Conservation (phyloP, 2,888 invertebrate genomes). For the Rhagophthalmus giganteus region DNA sequence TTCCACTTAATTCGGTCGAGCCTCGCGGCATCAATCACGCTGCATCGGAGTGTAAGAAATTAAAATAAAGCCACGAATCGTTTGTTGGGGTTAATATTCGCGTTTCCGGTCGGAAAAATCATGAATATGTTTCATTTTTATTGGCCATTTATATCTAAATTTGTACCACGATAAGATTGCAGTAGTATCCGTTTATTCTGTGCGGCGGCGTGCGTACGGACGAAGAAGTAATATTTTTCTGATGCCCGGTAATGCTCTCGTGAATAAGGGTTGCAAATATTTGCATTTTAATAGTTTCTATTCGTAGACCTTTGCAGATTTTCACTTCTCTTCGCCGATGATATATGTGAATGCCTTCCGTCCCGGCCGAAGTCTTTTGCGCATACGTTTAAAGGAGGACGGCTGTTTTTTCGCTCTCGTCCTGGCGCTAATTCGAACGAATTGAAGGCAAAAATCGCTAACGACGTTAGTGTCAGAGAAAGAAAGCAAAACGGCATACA, state of each 20-base stretch:
- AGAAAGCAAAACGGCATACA: slow-evolving; percentile 42
- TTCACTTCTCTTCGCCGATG: slow-evolving; percentile 48
- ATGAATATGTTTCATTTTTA: slow-evolving; percentile 59
- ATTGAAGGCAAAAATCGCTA: slow-evolving; percentile 22
- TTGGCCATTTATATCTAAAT: slow-evolving; percentile 56
- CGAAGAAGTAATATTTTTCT: slow-evolving; percentile 44
- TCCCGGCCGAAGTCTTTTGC: background rate
- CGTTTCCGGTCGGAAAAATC: slow-evolving; percentile 55
- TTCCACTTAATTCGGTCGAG: too few species aligned
- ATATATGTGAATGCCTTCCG: slow-evolving; percentile 8
- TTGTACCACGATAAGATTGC: slow-evolving; percentile 49
- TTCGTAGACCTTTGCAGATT: slow-evolving; percentile 46
- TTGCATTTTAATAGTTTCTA: slow-evolving; percentile 58
- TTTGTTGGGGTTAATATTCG: slow-evolving; percentile 47
- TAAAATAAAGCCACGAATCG: slow-evolving; percentile 37
- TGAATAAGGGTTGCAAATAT: slow-evolving; percentile 49
- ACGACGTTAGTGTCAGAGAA: slow-evolving; percentile 34
- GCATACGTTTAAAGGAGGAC: background rate
- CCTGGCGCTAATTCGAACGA: slow-evolving; percentile 13
- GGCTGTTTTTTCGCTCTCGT: slow-evolving; percentile 5
- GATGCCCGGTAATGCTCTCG: slow-evolving; percentile 39
- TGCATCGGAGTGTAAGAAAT: slow-evolving; percentile 47
- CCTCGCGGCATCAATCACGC: slow-evolving; percentile 17
- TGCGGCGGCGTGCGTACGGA: slow-evolving; percentile 38
- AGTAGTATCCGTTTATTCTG: slow-evolving; percentile 34